Percentiles rank a stretch among this genome's conserved stretches.
These are phyloP conservation scores for Glaucomys volans DNA, from an alignment of 2,113 vertebrate species.

Conservation along the genomic window DNA sequence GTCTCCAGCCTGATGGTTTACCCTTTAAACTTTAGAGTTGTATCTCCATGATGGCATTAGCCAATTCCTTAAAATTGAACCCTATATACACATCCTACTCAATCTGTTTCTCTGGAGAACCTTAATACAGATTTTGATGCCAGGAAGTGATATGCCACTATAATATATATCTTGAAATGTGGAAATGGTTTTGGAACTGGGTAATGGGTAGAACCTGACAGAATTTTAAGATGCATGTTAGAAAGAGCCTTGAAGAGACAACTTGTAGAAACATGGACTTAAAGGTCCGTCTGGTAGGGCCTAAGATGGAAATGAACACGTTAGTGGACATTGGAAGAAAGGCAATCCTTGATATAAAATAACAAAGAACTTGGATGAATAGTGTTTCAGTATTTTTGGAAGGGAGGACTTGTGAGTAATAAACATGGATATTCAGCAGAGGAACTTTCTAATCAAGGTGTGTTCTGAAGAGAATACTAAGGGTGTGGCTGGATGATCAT, in stretches of 20 bases:
- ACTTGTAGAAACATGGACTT: not conserved
- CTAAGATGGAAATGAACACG: not conserved
- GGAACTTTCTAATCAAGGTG: not conserved
- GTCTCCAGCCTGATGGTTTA: not conserved
- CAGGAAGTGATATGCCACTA: not conserved
- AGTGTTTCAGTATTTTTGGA: not conserved
- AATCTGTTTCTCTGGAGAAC: conserved; percentile 22
- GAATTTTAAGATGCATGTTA: not conserved
- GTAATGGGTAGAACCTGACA: not conserved
- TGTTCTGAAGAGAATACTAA: not conserved
- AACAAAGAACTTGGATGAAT: not conserved
- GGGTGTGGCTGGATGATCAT: not conserved
- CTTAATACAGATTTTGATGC: not conserved
- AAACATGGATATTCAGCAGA: not conserved
- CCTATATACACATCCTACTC: not conserved
- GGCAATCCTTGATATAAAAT: not conserved
- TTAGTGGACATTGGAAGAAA: not conserved
- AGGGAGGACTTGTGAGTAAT: not conserved
- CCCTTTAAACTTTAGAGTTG: not conserved
- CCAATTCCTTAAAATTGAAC: not conserved
- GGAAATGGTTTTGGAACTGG: not conserved
- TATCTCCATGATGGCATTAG: not conserved
- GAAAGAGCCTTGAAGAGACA: not conserved
- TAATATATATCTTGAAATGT: not conserved
- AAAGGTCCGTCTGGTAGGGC: not conserved